phyloP scores from a whole-genome alignment of 2,888 invertebrate species.

The Nymphalis urticae region DNA sequence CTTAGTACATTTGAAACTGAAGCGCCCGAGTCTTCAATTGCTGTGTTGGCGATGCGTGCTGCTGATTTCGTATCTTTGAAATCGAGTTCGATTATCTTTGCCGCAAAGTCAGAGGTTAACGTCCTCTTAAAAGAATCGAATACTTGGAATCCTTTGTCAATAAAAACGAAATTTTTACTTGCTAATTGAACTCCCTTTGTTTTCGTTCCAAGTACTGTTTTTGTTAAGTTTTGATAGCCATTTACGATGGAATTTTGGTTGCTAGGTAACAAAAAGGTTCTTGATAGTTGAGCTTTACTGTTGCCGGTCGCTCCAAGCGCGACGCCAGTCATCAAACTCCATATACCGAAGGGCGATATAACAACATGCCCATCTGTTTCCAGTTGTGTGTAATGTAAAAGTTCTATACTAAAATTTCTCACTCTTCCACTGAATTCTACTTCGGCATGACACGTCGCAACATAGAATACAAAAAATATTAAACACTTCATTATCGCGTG shows the following conservation, averaged over 20 bases:
- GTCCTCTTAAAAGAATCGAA: constrained; percentile 51
- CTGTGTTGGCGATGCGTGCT: constrained; percentile 62
- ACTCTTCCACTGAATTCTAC: constrained; percentile 67
- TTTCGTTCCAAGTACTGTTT: constrained; percentile 55
- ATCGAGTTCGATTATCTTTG: constrained; percentile 62
- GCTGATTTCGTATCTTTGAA: constrained; percentile 63
- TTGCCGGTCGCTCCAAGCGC: constrained; percentile 68
- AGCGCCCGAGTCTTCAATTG: constrained; percentile 66
- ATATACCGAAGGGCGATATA: constrained; percentile 76
- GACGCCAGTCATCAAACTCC: constrained; percentile 73
- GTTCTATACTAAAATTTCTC: constrained; percentile 70
- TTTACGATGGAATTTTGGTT: constrained; percentile 51
- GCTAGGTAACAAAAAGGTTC: constrained; percentile 64
- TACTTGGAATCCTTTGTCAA: constrained; percentile 64
- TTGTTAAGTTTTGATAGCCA: constrained; percentile 61
- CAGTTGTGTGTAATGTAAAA: constrained; percentile 63
- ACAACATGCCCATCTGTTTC: constrained; percentile 70
- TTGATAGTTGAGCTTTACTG: constrained; percentile 59
- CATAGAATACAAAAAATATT: constrained; percentile 51
- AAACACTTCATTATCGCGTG: constrained; percentile 54
- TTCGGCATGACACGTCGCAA: constrained; percentile 57
- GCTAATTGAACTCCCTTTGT: constrained; percentile 60
- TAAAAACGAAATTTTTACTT: constrained; percentile 70
- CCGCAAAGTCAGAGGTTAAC: constrained; percentile 64
- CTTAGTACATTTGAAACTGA: constrained; percentile 68